These are phyloP conservation scores for Isotomurus palustris DNA, from an alignment of 2,888 invertebrate genomes.

Conservation along the genomic window DNA sequence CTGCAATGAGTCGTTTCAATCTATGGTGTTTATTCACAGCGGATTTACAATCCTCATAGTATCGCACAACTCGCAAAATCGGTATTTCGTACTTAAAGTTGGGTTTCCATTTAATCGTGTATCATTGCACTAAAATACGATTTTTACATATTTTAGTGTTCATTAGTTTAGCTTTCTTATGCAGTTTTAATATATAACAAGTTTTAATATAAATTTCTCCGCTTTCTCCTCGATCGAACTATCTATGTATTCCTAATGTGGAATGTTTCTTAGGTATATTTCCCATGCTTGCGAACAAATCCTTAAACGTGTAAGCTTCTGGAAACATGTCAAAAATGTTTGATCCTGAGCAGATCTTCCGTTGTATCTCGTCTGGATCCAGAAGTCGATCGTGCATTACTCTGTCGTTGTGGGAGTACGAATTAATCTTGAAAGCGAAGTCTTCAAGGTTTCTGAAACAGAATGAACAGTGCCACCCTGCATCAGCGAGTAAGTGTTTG, in stretches of 20 bases:
- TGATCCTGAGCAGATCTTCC: slow-evolving; percentile 22
- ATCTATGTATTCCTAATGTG: slow-evolving; percentile 19
- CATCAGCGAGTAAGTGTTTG: slow-evolving; percentile 15
- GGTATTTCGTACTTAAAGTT: no score
- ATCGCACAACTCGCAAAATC: no score
- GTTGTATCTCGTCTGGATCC: slow-evolving; percentile 18
- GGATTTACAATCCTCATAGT: no score
- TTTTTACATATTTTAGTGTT: no score
- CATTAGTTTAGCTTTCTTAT: no score
- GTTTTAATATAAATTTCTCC: no score
- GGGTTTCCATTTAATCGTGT: no score
- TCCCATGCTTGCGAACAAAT: slow-evolving; percentile 20
- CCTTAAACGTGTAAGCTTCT: slow-evolving; percentile 29
- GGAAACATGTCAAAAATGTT: slow-evolving; percentile 33
- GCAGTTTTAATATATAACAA: no score
- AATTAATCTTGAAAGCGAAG: slow-evolving; percentile 32
- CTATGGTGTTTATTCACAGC: no score
- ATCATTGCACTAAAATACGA: no score
- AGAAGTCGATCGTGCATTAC: slow-evolving; percentile 17
- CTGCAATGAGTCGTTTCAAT: no score
- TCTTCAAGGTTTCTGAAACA: slow-evolving; percentile 28
- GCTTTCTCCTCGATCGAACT: no score
- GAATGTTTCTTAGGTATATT: slow-evolving; percentile 7
- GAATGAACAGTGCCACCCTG: slow-evolving; percentile 37
- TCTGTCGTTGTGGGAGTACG: slow-evolving; percentile 30